Conservation (phyloP, 2,113 vertebrate species). For the Centropus bengalensis region DNA sequence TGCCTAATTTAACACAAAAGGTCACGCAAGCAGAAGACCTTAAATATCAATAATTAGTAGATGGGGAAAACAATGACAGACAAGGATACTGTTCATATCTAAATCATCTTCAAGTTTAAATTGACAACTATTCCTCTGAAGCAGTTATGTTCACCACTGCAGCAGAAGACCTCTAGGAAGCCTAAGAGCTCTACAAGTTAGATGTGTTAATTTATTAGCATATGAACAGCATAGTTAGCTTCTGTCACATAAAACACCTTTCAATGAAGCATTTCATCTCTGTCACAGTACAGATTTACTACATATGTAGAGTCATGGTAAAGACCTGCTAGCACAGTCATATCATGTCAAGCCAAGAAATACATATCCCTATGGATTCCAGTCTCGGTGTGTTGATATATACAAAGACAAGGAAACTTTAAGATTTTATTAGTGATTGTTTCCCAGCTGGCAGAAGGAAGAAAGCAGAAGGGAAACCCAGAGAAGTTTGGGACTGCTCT, state of each 20-base stretch:
- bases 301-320: not conserved
- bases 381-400: not conserved
- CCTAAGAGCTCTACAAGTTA: not conserved
- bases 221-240: not conserved
- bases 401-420: not conserved
- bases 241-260: not conserved
- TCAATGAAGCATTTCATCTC: not conserved
- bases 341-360: not conserved
- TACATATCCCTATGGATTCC: not conserved
- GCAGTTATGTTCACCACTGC: not conserved
- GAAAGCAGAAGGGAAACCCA: not conserved
- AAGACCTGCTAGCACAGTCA: not conserved
- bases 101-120: not conserved
- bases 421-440: not conserved
- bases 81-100: not conserved
- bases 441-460: not conserved
- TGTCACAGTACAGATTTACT: not conserved
- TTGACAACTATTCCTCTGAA: not conserved
- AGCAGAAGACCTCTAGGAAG: not conserved
- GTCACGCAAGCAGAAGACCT: not conserved
- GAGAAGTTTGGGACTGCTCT: not conserved
- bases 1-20: not conserved
- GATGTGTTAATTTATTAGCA: not conserved
- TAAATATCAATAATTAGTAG: not conserved
- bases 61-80: not conserved